Evolutionary conservation across 2,888 invertebrate species (phyloP).

Genomic region (Nomada fucata): DNA sequence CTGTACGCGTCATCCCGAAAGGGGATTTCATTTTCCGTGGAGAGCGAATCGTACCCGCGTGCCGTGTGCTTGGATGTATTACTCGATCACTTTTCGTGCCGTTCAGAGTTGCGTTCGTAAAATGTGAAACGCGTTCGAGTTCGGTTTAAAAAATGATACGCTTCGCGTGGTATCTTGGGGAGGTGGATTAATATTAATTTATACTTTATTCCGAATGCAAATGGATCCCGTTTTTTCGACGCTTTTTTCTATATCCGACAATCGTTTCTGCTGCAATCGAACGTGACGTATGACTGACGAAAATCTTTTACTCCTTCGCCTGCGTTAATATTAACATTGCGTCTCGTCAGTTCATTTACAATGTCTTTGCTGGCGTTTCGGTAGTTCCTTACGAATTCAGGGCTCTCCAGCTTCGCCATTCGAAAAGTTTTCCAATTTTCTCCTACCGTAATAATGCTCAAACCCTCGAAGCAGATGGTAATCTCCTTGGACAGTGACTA

Average conservation of each 20-base stretch:
- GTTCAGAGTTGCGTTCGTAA: too few species aligned
- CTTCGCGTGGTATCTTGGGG: too few species aligned
- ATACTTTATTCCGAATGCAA: too few species aligned
- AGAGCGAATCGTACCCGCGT: too few species aligned
- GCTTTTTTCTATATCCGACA: too few species aligned
- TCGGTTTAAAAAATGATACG: too few species aligned
- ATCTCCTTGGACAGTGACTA: not conserved
- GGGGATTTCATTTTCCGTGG: not conserved
- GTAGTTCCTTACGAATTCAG: not conserved
- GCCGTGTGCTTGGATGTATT: too few species aligned
- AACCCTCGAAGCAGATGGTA: not conserved
- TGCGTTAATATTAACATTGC: not conserved
- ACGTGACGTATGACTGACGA: not conserved
- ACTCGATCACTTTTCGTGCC: too few species aligned
- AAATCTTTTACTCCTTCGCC: not conserved
- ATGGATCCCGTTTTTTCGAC: too few species aligned
- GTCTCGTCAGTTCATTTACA: not conserved
- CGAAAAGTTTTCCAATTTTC: constrained; percentile 26
- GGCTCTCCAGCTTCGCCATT: not conserved
- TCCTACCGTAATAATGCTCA: not conserved
- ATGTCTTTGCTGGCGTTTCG: not conserved
- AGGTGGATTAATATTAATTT: too few species aligned
- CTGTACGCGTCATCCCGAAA: not conserved
- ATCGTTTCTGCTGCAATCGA: not conserved
- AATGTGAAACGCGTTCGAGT: too few species aligned